A percentile compares a stretch with the other conserved stretches of the same genome.
These are phyloP conservation scores for Epistrophella euchroma DNA, from an alignment of 2,888 invertebrate species.

Conservation along the genomic window DNA sequence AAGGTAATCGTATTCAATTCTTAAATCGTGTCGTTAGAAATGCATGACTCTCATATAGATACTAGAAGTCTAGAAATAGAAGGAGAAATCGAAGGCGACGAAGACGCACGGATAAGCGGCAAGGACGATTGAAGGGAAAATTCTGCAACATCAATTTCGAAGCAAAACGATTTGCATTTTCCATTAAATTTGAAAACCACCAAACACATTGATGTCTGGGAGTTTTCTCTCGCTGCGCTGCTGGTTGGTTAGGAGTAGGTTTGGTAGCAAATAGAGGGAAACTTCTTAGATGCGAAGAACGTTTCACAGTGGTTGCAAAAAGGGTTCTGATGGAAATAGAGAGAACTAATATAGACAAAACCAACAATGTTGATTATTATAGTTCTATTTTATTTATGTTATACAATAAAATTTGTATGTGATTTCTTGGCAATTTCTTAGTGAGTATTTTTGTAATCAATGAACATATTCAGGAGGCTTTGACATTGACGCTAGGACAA, in stretches of 20 bases:
- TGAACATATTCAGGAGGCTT: too few relatives aligned
- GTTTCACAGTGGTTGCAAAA: conserved; percentile 27
- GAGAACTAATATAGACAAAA: background rate
- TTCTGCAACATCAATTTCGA: conserved; percentile 61
- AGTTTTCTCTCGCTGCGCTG: conserved; percentile 3
- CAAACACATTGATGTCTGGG: conserved; percentile 59
- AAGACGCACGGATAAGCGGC: background rate
- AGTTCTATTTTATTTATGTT: too few relatives aligned
- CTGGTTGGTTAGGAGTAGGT: background rate
- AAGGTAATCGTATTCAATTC: conserved; percentile 27
- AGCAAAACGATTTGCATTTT: conserved; percentile 72
- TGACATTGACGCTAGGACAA: too few relatives aligned
- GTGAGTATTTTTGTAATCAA: too few relatives aligned
- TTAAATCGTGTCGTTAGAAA: conserved; percentile 42
- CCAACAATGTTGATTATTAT: too few relatives aligned
- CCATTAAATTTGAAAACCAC: conserved; percentile 70
- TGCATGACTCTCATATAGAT: conserved; percentile 22
- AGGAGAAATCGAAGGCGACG: conserved; percentile 2
- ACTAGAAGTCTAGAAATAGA: background rate
- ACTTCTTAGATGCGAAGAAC: conserved; percentile 11
- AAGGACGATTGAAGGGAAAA: conserved; percentile 36
- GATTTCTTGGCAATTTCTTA: too few relatives aligned
- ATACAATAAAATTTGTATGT: too few relatives aligned
- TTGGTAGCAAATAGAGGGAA: background rate
- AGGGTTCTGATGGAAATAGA: background rate